These are phyloP conservation scores for Halesus radiatus DNA, from an alignment of 1,140 invertebrate genomes.

Conservation along the genomic window DNA sequence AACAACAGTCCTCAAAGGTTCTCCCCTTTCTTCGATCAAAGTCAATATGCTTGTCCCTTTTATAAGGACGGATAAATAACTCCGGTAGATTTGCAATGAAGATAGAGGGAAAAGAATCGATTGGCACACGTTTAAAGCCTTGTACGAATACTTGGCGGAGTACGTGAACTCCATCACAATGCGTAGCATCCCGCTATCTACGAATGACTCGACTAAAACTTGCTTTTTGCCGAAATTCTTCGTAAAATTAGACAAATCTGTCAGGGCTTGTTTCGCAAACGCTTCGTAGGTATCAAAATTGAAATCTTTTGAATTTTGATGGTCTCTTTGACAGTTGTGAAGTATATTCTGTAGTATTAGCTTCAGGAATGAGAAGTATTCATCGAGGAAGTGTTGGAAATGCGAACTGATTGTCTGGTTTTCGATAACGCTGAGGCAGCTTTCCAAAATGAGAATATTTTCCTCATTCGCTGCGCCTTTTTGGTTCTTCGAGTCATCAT, in stretches of 20 bases:
- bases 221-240: conserved; percentile 47
- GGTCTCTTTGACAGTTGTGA: not conserved
- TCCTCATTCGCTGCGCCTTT: not conserved
- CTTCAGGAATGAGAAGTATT: conserved; percentile 44
- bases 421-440: conserved; percentile 45
- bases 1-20: conserved; percentile 43
- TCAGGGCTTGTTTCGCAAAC: conserved; percentile 34
- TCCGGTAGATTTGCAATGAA: conserved; percentile 33
- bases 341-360: conserved; percentile 35
- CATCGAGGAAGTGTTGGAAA: conserved; percentile 39
- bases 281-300: not conserved
- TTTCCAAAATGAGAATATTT: conserved; percentile 34
- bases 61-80: conserved; percentile 37
- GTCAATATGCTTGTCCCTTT: conserved; percentile 26
- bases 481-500: not conserved
- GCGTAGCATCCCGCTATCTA: conserved; percentile 38
- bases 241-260: conserved; percentile 36
- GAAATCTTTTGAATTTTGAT: not conserved
- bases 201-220: conserved; percentile 37
- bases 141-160: conserved; percentile 20
- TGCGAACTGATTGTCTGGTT: conserved; percentile 37
- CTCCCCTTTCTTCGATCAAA: conserved; percentile 50
- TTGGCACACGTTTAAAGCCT: conserved; percentile 46
- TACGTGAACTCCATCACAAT: conserved; percentile 45
- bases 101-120: conserved; percentile 41